These are phyloP conservation scores for Muntiacus muntjak DNA, from an alignment of 2,113 vertebrate genomes.

Conservation along the genomic window DNA sequence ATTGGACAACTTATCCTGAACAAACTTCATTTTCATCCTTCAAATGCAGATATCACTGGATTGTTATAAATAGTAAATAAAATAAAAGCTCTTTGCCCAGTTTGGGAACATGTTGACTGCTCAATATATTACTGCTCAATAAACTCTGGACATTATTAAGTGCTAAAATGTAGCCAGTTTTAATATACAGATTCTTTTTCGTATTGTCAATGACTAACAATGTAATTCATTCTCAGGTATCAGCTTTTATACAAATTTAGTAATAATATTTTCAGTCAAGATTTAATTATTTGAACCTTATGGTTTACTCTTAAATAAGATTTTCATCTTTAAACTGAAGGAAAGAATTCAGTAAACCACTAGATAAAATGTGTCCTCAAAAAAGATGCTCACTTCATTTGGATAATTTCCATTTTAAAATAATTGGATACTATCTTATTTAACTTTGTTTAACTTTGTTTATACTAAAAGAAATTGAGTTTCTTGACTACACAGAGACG, in stretches of 20 bases:
- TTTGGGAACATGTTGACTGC: background rate
- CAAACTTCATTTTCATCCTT: background rate
- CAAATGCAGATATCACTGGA: background rate
- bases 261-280: background rate
- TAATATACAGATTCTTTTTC: background rate
- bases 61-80: background rate
- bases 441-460: conserved; percentile 47
- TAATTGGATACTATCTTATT: conserved; percentile 36
- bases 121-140: background rate
- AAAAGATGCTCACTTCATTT: background rate
- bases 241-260: background rate
- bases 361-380: background rate
- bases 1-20: background rate
- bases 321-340: conserved; percentile 1
- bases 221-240: background rate
- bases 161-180: background rate
- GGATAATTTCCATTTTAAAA: background rate
- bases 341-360: background rate
- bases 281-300: background rate
- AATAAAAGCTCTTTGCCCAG: background rate
- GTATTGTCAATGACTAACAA: background rate
- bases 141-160: background rate
- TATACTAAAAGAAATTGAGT: conserved; percentile 13
- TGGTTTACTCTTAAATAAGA: background rate
- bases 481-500: conserved; percentile 18